A percentile compares a stretch with the other conserved stretches of the same genome.
phyloP scores from a whole-genome alignment of 2,797 vertebrate species.

The Trachurus trachurus region DNA sequence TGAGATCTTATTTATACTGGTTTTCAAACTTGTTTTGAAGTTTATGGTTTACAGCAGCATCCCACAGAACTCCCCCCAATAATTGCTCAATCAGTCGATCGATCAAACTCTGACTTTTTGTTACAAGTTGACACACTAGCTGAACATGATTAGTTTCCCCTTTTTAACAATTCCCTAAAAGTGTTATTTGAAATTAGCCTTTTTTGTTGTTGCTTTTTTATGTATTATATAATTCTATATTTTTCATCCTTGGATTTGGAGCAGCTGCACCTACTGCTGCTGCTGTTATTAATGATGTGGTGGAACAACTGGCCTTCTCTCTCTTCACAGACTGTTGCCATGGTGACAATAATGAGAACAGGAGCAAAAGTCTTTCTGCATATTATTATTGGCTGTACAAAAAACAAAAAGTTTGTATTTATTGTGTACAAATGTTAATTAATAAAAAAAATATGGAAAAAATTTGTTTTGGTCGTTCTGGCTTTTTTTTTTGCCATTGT shows the following conservation, averaged over 20 bases:
- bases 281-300: slow-evolving; percentile 84
- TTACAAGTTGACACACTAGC: slow-evolving; percentile 74
- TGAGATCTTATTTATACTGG: slow-evolving; percentile 88
- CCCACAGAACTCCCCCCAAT: slow-evolving; percentile 32
- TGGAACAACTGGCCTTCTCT: slow-evolving; percentile 87
- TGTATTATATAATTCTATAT: slow-evolving; percentile 78
- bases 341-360: slow-evolving; percentile 88
- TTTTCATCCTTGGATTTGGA: slow-evolving; percentile 87
- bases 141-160: slow-evolving; percentile 53
- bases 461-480: neutral
- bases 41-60: slow-evolving; percentile 84
- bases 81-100: slow-evolving; percentile 21
- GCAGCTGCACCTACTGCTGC: slow-evolving; percentile 91
- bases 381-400: slow-evolving; percentile 97
- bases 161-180: slow-evolving; percentile 46
- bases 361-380: slow-evolving; percentile 90
- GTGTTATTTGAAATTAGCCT: slow-evolving; percentile 74
- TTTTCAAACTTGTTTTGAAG: slow-evolving; percentile 95
- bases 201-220: slow-evolving; percentile 39
- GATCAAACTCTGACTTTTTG: slow-evolving; percentile 61
- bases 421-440: slow-evolving; percentile 99
- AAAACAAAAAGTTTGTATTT: slow-evolving; percentile 98
- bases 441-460: slow-evolving; percentile 90
- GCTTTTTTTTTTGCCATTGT: neutral
- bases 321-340: slow-evolving; percentile 86